These are phyloP conservation scores for Meloe dianella DNA, from an alignment of 2,888 invertebrate genomes.

Conservation along the genomic window DNA sequence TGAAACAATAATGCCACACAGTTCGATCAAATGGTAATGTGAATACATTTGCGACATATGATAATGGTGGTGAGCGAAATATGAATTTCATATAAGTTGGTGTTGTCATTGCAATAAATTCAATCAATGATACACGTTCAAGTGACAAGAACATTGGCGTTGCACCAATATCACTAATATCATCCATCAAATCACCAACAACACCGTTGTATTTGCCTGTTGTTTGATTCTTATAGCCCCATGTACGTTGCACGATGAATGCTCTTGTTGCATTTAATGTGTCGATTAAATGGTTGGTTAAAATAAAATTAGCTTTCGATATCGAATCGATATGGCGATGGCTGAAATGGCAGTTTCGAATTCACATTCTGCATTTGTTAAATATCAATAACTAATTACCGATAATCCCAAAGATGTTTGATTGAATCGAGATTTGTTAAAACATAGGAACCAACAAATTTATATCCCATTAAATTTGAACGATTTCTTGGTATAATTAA, in stretches of 20 bases:
- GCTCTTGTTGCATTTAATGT: constrained; percentile 63
- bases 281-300: constrained; percentile 63
- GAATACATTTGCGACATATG: constrained; percentile 71
- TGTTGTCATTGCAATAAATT: constrained; percentile 66
- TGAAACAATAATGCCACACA: constrained; percentile 68
- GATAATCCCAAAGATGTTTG: constrained; percentile 59
- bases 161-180: constrained; percentile 65
- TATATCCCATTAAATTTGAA: constrained; percentile 45
- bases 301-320: constrained; percentile 65
- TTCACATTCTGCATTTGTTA: too few relatives aligned
- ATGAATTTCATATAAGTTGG: constrained; percentile 65
- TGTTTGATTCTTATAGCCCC: constrained; percentile 64
- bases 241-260: constrained; percentile 61
- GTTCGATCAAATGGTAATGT: constrained; percentile 67
- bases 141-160: constrained; percentile 56
- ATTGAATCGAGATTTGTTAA: constrained; percentile 55
- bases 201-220: constrained; percentile 65
- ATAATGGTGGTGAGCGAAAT: constrained; percentile 71
- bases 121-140: constrained; percentile 56
- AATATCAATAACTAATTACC: too few relatives aligned
- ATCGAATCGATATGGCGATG: constrained; percentile 53
- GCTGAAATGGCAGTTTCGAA: constrained; percentile 39
- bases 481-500: constrained; percentile 39
- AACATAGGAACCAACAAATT: constrained; percentile 48
- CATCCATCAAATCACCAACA: constrained; percentile 64